Evolutionary conservation across 2,797 vertebrate genomes (phyloP), one percentile per base, ranked within the genome.

Genomic region (Sebastes matsubarae): DNA sequence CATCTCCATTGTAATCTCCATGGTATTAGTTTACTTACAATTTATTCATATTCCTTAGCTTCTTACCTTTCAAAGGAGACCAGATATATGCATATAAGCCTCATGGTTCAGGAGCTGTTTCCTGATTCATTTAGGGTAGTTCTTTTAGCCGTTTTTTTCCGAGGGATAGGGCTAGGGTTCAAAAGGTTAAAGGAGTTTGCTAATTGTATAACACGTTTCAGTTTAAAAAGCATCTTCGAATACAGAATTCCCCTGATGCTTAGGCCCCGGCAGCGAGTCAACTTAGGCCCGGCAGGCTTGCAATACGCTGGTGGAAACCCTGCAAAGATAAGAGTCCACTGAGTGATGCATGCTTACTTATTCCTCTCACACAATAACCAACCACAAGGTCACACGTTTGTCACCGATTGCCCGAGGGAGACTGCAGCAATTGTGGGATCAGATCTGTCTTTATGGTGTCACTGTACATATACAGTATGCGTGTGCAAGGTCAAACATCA

Each of bases 311-410:
- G 42, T 46, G 42, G 42, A n/a, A 52, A 52, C 46, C 46, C 46
- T 52, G 46, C 8, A 52, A 36, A 27, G 36, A 42, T 6, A 5
- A 46, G 55, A 38, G 68, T 32, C 6, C 8, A 10, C 63, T 30
- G 63, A 64, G 69, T 18, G 68, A 30, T 5, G 4, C 22, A 27
- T 36, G 18, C 24, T 75, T 73, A 61, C 34, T 70, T 75, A 71
- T 75, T 72, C 46, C 25, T 61, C 38, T 76, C 24, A 29, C 68
- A 42, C 32, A 22, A 38, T 34, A 64, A 75, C 64, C 72, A 25
- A 22, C 12, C 66, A 65, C 71, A 72, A 79, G 72, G 72, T 79
- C 72, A 72, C 54, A 58, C 54, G 6, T 42, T 64, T 46, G 9
- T 36, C 58, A 57, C 13, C 20, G 27, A 77, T 61, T 63, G 68